Base-by-base conservation (phyloP, 2,113 vertebrate species). In the Tringa solitaria region DNA sequence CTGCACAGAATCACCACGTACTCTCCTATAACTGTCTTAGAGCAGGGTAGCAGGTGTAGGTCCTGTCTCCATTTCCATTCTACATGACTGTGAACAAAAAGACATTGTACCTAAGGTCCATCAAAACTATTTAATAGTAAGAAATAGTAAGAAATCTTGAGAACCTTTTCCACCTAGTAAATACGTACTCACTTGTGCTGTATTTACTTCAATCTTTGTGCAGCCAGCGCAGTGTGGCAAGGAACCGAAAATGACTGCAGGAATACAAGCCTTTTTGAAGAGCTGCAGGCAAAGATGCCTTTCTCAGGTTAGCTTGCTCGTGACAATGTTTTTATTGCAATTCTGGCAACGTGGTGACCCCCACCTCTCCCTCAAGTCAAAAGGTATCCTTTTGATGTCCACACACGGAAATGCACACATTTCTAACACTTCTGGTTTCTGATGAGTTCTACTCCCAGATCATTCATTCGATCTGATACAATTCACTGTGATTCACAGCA, bases 81-180 rank as follows among this genome's bases (percentile, higher is more conserved):
- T 24, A 60, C 10, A 4, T 0, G 0, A 8, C n/a, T 12, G 9
- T 13, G n/a, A 80, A 33, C 32, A 65, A n/a, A 56, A 57, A 41
- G 13, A 26, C 6, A 20, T 5, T 27, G 8, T 69, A 56, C 15
- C 28, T 37, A 80, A 81, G 59, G 19, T 32, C 30, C 35, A 68
- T 12, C 54, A 61, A 33, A 79, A 64, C 7, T 46, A 10, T 26
- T 65, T 8, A 51, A 12, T 11, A 75, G 9, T 26, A 46, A 59
- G 24, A 59, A 51, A 12, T 11, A 75, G 9, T 26, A 46, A 59
- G 24, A 59, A 50, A 51, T 11, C 23, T 73, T 69, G 23, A 56
- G 18, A 68, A n/a, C 30, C 10, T 65, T 69, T 73, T 45, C 45
- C 20, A 57, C 13, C 39, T 24, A 65, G 45, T 39, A 74, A 73